These are phyloP conservation scores for Aporophyla lueneburgensis DNA, from an alignment of 2,888 invertebrate genomes.

Conservation along the genomic window DNA sequence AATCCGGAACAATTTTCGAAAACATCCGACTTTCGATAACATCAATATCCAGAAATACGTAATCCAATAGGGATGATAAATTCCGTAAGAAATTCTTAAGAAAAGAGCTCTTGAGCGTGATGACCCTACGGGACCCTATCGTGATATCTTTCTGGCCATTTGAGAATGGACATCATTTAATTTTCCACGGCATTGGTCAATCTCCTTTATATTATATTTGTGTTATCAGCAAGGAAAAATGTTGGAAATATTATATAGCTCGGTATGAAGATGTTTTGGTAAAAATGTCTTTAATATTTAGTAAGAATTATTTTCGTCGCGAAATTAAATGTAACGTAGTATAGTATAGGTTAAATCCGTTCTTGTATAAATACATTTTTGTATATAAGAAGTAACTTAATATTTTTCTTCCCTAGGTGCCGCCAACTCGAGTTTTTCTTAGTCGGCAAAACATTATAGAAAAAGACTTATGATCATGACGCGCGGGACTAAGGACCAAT, in stretches of 20 bases:
- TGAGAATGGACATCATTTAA: conserved; percentile 71
- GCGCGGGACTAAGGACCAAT: not conserved
- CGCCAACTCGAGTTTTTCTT: not conserved
- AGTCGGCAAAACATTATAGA: not conserved
- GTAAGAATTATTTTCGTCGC: conserved; percentile 25
- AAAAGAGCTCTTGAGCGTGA: conserved; percentile 60
- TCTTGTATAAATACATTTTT: too few species aligned
- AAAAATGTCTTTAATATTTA: conserved; percentile 24
- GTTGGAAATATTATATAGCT: conserved; percentile 55
- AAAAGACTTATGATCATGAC: not conserved
- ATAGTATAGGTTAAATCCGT: too few species aligned
- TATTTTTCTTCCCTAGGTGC: too few species aligned
- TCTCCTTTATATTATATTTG: conserved; percentile 68
- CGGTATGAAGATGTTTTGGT: conserved; percentile 44
- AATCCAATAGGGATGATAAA: conserved; percentile 67
- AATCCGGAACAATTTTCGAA: conserved; percentile 28
- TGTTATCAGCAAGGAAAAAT: conserved; percentile 59
- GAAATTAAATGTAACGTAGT: conserved; percentile 20
- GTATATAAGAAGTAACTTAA: too few species aligned
- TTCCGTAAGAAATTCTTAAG: conserved; percentile 58
- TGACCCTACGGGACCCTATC: conserved; percentile 64
- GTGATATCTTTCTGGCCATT: conserved; percentile 70
- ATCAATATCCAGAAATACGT: conserved; percentile 55
- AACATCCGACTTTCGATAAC: conserved; percentile 46
- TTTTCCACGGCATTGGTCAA: conserved; percentile 75